Conservation (phyloP, 2,888 invertebrate genomes). For the Unio pictorum region DNA sequence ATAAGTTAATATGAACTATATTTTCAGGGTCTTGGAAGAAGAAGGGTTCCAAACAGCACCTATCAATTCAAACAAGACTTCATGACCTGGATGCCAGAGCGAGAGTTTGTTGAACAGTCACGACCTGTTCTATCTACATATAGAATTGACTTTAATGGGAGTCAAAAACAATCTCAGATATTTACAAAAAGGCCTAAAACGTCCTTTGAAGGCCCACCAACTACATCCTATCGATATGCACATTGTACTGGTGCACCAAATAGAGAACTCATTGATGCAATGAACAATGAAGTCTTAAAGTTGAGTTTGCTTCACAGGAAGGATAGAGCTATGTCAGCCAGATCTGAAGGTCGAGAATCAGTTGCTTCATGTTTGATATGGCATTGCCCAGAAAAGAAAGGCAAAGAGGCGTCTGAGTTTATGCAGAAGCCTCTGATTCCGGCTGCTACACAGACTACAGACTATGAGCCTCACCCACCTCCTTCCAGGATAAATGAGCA, state of each 20-base stretch:
- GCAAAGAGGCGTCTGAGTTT: background rate
- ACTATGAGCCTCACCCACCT: constrained; percentile 43
- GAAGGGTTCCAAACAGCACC: constrained; percentile 51
- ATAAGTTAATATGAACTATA: background rate
- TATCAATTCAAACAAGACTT: constrained; percentile 58
- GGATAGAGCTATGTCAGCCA: constrained; percentile 47
- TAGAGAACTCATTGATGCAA: constrained; percentile 48
- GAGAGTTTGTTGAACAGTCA: constrained; percentile 42
- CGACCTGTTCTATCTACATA: constrained; percentile 59
- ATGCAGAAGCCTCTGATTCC: too few species aligned
- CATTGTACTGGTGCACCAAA: constrained; percentile 61
- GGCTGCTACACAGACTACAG: constrained; percentile 35
- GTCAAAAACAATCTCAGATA: constrained; percentile 39
- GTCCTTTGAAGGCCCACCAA: constrained; percentile 57
- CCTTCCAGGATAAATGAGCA: constrained; percentile 21
- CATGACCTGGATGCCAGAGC: constrained; percentile 63
- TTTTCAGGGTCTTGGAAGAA: constrained; percentile 63
- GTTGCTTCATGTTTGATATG: constrained; percentile 64
- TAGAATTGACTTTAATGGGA: constrained; percentile 50
- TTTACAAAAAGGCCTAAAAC: constrained; percentile 57
- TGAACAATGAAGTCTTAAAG: constrained; percentile 56
- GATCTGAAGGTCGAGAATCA: constrained; percentile 45
- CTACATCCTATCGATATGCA: constrained; percentile 63
- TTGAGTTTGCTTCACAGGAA: constrained; percentile 48
- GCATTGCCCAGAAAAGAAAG: constrained; percentile 33